Conservation (phyloP, 2,797 vertebrate genomes). For the Setipinna tenuifilis region DNA sequence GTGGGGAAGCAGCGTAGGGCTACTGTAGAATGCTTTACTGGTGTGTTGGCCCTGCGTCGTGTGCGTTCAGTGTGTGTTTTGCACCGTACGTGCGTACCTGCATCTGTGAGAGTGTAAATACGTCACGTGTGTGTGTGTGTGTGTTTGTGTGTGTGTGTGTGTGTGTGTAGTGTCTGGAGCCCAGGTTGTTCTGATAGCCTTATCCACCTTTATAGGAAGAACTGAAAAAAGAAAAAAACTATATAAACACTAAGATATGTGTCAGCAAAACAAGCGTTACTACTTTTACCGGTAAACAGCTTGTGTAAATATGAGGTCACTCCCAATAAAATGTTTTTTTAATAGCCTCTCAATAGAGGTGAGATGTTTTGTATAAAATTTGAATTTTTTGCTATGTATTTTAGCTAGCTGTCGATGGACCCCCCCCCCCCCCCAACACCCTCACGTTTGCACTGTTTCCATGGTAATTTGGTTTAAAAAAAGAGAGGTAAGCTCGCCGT, state of each 20-base stretch:
- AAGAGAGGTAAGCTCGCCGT: conserved; percentile 67
- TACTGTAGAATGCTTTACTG: conserved; percentile 99
- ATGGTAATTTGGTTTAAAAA: conserved; percentile 79
- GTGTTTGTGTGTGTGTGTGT: no score
- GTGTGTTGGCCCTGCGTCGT: conserved; percentile 89
- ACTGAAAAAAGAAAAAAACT: conserved; percentile 75
- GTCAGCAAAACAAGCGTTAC: conserved; percentile 64
- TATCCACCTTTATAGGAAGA: conserved; percentile 95
- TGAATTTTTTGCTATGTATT: conserved; percentile 99
- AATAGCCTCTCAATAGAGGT: conserved; percentile 91
- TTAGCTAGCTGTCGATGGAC: conserved; percentile 98
- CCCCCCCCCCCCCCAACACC: conserved; percentile 88
- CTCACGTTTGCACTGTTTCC: conserved; percentile 93
- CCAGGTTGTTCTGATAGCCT: conserved; percentile 98
- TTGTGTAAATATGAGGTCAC: conserved; percentile 95
- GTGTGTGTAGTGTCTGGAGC: conserved; percentile 84
- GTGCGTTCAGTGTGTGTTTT: conserved; percentile 88
- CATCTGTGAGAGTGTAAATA: conserved; percentile 92
- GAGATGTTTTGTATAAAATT: conserved; percentile 99
- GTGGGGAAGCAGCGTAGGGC: conserved; percentile 75
- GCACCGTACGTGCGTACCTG: conserved; percentile 91
- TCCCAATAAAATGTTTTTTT: conserved; percentile 86
- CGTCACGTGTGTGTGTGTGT: conserved; percentile 87
- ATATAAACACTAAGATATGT: conserved; percentile 64
- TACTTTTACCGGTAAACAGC: conserved; percentile 96